Percentiles rank a stretch among this genome's conserved stretches.
Conservation (phyloP, 2,888 invertebrate species). For the Troides helena region DNA sequence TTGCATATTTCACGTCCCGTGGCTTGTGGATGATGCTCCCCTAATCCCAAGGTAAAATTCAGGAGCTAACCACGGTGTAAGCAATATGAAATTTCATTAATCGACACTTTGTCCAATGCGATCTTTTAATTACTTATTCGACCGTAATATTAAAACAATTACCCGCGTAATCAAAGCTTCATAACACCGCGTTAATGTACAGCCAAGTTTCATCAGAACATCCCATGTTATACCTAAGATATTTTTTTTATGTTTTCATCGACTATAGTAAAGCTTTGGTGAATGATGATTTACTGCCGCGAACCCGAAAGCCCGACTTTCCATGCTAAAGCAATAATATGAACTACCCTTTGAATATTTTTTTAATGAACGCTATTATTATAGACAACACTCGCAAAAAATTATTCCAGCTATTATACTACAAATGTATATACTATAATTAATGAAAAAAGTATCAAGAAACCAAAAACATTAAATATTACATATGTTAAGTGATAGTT, state of each 20-base stretch:
- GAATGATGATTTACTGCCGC: too few relatives aligned
- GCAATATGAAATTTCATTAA: conserved; percentile 13
- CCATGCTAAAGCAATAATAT: too few relatives aligned
- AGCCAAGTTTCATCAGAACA: not conserved
- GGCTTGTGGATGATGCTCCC: conserved; percentile 4
- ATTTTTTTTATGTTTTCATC: not conserved
- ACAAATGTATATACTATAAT: too few relatives aligned
- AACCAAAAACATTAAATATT: too few relatives aligned
- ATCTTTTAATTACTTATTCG: not conserved
- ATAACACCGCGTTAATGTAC: not conserved
- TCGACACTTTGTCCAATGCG: not conserved
- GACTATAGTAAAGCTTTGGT: not conserved
- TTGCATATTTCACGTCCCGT: conserved; percentile 21
- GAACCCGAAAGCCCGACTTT: too few relatives aligned
- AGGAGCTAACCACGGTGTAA: not conserved
- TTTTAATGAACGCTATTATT: too few relatives aligned
- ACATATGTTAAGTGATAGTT: too few relatives aligned
- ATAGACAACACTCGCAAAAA: too few relatives aligned
- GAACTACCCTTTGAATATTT: too few relatives aligned
- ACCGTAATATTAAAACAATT: not conserved
- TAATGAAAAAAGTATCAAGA: too few relatives aligned
- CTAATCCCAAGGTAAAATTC: conserved; percentile 14
- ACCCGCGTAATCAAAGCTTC: not conserved
- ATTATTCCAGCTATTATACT: too few relatives aligned
- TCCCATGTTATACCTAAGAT: not conserved